Conservation (phyloP, 2,113 vertebrate species). For the Oncorhynchus keta region DNA sequence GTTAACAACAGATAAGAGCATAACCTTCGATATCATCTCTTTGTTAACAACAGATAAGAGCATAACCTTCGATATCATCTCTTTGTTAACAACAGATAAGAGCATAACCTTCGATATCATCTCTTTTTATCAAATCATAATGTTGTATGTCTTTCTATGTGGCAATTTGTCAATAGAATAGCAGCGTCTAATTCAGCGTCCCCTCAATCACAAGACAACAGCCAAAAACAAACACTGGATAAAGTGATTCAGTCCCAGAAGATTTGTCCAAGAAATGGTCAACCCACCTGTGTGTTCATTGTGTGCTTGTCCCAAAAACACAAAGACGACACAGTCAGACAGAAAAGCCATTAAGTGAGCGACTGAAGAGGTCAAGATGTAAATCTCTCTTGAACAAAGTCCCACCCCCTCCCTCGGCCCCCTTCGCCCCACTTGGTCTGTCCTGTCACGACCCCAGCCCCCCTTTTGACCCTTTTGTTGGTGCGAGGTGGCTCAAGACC, state of each 20-base stretch:
- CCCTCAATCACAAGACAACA: background rate
- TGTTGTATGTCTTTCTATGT: too few relatives aligned
- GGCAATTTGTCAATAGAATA: too few relatives aligned
- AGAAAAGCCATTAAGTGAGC: constrained; percentile 64
- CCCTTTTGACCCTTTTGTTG: constrained; percentile 64
- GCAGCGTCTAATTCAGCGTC: too few relatives aligned
- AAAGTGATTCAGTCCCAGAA: background rate
- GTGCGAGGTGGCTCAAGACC: constrained; percentile 43
- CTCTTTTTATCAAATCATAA: background rate
- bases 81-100: too few relatives aligned
- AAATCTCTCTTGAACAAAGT: constrained; percentile 53
- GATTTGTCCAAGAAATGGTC: background rate
- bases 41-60: too few relatives aligned
- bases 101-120: too few relatives aligned
- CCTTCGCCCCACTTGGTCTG: constrained; percentile 7
- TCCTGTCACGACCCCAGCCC: constrained; percentile 58
- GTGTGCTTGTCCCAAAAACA: constrained; percentile 23
- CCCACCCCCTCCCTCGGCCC: constrained; percentile 11
- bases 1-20: too few relatives aligned
- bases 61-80: too few relatives aligned
- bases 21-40: too few relatives aligned
- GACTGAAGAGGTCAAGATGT: constrained; percentile 42
- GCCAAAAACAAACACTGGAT: background rate
- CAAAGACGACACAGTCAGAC: constrained; percentile 14
- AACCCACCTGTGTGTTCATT: constrained; percentile 4